phyloP scores from a whole-genome alignment of 2,113 vertebrate species.

The Tychaedon coryphoeus region DNA sequence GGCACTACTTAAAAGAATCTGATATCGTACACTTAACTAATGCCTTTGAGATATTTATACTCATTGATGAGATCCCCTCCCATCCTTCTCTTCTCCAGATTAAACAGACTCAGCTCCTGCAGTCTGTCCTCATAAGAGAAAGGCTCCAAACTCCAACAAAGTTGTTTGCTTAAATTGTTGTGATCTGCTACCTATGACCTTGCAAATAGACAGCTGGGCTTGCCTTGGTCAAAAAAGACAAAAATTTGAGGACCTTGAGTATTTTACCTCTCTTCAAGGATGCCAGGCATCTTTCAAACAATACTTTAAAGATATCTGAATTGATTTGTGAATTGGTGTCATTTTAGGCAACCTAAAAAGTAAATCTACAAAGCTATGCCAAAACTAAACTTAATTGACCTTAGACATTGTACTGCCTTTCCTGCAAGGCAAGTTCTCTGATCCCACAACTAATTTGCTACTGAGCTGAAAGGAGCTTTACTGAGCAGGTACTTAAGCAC shows the following conservation, averaged over 20 bases:
- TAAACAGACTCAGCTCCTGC: not conserved
- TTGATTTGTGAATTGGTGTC: not conserved
- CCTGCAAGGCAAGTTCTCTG: not conserved
- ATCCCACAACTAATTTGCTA: conserved; percentile 8
- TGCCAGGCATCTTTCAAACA: not conserved
- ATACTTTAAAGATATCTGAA: not conserved
- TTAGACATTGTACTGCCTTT: conserved; percentile 3
- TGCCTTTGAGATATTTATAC: not conserved
- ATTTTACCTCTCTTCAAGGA: not conserved
- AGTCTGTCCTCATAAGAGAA: not conserved
- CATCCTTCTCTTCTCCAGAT: not conserved
- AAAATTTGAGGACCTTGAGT: not conserved
- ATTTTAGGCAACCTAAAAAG: not conserved
- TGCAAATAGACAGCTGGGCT: not conserved
- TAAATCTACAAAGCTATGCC: not conserved
- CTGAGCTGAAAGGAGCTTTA: conserved; percentile 20
- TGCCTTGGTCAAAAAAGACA: not conserved
- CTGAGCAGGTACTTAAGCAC: conserved; percentile 1
- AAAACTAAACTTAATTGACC: conserved; percentile 9
- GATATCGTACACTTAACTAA: too few species aligned
- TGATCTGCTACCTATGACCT: not conserved
- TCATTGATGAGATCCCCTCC: not conserved
- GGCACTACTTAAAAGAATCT: not conserved
- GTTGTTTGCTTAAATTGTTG: not conserved
- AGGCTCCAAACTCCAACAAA: not conserved